Evolutionary conservation across 2,888 invertebrate genomes (phyloP).

Genomic region (Clostera curtula): DNA sequence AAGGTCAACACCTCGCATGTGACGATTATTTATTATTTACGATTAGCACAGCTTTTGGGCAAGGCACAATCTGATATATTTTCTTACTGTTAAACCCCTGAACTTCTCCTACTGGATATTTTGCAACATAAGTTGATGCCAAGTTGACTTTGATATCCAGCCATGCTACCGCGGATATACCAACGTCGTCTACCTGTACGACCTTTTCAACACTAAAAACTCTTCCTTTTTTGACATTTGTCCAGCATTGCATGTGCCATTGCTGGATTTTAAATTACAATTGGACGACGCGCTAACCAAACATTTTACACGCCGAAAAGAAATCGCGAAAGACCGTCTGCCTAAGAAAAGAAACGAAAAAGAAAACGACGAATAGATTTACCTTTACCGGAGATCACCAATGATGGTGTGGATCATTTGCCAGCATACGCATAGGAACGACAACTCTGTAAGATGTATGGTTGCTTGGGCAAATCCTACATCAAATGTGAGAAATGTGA

Average conservation of each 20-base stretch:
- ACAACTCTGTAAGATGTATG: too few species aligned
- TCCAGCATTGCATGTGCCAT: conserved; percentile 2
- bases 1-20: conserved; percentile 7
- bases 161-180: conserved; percentile 6
- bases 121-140: conserved; percentile 8
- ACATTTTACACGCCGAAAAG: conserved; percentile 7
- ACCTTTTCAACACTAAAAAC: conserved; percentile 5
- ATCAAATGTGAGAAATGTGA: too few species aligned
- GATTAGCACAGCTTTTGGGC: background rate
- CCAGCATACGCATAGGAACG: background rate
- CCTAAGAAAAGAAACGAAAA: conserved; percentile 4
- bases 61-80: background rate
- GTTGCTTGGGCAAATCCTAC: too few species aligned
- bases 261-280: background rate
- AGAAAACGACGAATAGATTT: conserved; percentile 6
- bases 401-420: conserved; percentile 5
- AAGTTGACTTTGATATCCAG: conserved; percentile 7
- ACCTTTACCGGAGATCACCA: conserved; percentile 5
- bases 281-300: conserved; percentile 6
- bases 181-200: conserved; percentile 2
- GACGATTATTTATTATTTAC: background rate
- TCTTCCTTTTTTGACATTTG: conserved; percentile 4
- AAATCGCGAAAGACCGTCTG: conserved; percentile 4
- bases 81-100: conserved; percentile 1
- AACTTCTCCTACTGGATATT: conserved; percentile 1